Conservation (phyloP, 2,888 invertebrate species). For the Biston betularia region DNA sequence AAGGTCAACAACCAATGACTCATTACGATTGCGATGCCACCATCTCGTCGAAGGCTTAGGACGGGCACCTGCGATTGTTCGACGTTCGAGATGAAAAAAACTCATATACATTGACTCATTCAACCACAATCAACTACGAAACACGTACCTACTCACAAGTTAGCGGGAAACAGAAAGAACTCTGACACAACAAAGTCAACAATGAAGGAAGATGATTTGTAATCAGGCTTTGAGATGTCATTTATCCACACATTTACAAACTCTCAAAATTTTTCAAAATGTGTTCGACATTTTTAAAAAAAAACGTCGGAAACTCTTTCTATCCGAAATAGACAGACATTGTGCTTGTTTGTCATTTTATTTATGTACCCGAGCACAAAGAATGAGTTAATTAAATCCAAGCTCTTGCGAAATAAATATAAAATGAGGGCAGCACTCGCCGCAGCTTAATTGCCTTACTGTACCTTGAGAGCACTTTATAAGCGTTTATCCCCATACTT, state of each 20-base stretch:
- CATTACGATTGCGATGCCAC: slow-evolving; percentile 56
- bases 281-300: background rate
- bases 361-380: slow-evolving; percentile 11
- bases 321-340: background rate
- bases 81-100: slow-evolving; percentile 49
- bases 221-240: background rate
- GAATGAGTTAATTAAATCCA: slow-evolving; percentile 15
- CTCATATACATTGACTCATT: slow-evolving; percentile 44
- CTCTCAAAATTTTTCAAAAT: background rate
- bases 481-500: slow-evolving; percentile 44
- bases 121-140: slow-evolving; percentile 4
- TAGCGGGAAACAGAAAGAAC: slow-evolving; percentile 9
- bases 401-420: slow-evolving; percentile 20
- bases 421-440: slow-evolving; percentile 34
- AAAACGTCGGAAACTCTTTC: background rate
- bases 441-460: slow-evolving; percentile 40
- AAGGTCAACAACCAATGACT: slow-evolving; percentile 69
- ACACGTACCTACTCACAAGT: slow-evolving; percentile 10
- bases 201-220: background rate
- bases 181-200: slow-evolving; percentile 13
- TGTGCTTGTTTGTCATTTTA: slow-evolving; percentile 4
- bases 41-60: slow-evolving; percentile 53
- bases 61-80: slow-evolving; percentile 49
- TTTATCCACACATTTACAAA: background rate
- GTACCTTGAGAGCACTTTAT: slow-evolving; percentile 42